phyloP scores from a whole-genome alignment of 30 jellyfish, hydroid and myxozoan species.

The Hydractinia symbiolongicarpus region DNA sequence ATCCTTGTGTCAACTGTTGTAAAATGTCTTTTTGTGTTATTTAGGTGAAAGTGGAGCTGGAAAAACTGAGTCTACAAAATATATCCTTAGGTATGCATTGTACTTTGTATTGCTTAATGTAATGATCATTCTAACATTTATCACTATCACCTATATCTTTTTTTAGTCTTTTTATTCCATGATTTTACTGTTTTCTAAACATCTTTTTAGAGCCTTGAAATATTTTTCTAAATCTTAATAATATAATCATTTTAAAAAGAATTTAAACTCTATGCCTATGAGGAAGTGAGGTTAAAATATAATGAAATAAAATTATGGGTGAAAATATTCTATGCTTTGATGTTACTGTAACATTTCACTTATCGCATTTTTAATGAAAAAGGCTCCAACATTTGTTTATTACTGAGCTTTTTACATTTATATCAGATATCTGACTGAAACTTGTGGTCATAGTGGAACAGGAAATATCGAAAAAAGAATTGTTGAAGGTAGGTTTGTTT shows the following conservation, averaged over 20 bases:
- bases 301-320: too few relatives aligned
- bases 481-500: slow-evolving; percentile 67
- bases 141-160: not conserved
- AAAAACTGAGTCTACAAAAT: slow-evolving; percentile 88
- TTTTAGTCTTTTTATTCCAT: not conserved
- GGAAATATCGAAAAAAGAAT: slow-evolving; percentile 71
- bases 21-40: not conserved
- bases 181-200: not conserved
- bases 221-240: too few relatives aligned
- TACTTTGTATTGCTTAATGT: too few relatives aligned
- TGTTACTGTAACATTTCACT: too few relatives aligned
- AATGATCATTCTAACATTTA: not conserved
- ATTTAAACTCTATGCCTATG: too few relatives aligned
- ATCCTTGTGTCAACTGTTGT: not conserved
- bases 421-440: slow-evolving; percentile 67
- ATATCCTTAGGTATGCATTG: slow-evolving; percentile 61
- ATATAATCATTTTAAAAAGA: too few relatives aligned
- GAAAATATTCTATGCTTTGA: too few relatives aligned
- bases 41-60: slow-evolving; percentile 99
- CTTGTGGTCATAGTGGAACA: slow-evolving; percentile 51
- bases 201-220: too few relatives aligned
- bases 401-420: not conserved
- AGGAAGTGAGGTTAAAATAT: too few relatives aligned
- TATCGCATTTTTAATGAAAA: too few relatives aligned
- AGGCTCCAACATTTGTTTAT: too few relatives aligned